Evolutionary conservation across 2,797 vertebrate genomes (phyloP), one percentile per base, ranked within the genome.

Genomic region (Arrhamphus sclerolepis): DNA sequence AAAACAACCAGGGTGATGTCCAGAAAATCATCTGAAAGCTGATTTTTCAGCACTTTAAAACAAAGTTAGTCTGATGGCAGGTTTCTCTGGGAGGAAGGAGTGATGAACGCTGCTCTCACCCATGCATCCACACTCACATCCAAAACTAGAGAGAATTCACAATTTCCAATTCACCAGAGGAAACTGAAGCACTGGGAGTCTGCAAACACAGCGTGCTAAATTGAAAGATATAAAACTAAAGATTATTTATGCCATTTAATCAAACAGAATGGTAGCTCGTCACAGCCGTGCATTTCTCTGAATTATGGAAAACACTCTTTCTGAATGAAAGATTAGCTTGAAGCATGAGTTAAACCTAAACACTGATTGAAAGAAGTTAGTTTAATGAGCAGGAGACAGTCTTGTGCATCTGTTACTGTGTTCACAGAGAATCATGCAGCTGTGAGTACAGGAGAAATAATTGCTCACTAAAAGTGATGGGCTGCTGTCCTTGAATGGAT

Each of bases 111-210:
- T 22, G 34, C 48, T 70, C 64, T n/a, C 50, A 59, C 44, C 21
- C 22, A 1, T n/a, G 52, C 0, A 62, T 56, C 65, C 48, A 19
- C 49, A 51, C 62, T 64, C 60, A 68, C 52, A 44, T 34, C 38
- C 44, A 47, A 61, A 72, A 39, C 49, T 20, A 9, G 24, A 17
- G 19, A 48, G 31, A 64, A 62, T 47, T 51, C 50, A 62, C 53
- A 51, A 51, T 34, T 73, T 72, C 48, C 47, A 53, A 18, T 40
- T 65, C 46, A 60, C 60, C 31, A 22, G 51, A 73, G 62, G 41
- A 40, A 60, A 67, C 50, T 11, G 63, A 7, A 31, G 29, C 8
- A 9, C 1, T 9, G 7, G 8, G 29, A 31, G 29, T 39, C 58
- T 7, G 9, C 38, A 50, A 46, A 60, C 21, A 54, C 26, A 44